Base-by-base conservation (phyloP, 2,888 invertebrate genomes). In the Ceratothoa steindachneri region DNA sequence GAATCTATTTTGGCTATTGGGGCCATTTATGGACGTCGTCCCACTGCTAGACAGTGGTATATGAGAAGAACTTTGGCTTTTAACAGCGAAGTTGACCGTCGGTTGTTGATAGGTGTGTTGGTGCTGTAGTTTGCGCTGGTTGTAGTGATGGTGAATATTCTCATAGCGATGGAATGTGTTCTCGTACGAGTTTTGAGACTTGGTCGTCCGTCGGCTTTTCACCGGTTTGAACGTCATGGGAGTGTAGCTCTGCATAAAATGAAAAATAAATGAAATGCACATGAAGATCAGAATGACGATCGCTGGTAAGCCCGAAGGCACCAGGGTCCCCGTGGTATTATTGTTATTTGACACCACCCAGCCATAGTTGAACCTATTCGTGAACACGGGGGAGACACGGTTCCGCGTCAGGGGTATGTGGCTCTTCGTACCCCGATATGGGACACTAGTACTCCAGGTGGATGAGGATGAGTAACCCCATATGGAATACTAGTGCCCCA, bases 171-270 rank as follows among this genome's bases (percentile, higher is more conserved):
- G 76, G 28, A 71, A 52, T 5, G 72, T 76, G 73, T 77, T 77
- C 73, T 77, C 76, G 70, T 77, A 77, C 15, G 75, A 41, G 70
- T 75, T 72, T 24, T 73, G 69, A 15, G 68, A 31, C 70, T 79
- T 79, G 30, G 79, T 76, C 41, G 79, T 79, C 41, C 79, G 67
- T 27, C 75, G 73, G 51, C 79, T 79, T 70, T 79, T 79, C 69
- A 79, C 72, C 1, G 79, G 79, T 70, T 79, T 79, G 74, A 79
- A 79, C 30, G 79, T 60, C 71, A 79, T 79, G 24, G 75, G 71
- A 28, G 76, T 70, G 75, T 79, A 79, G 64, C 72, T 69, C 79
- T 79, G 75, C 0, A 60, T 4, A 41, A 19, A 30, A n/a, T n/a
- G n/a, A n/a, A n/a, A n/a, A 28, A 1, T 1, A 22, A 24, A 24